Evolutionary conservation across 2,888 invertebrate genomes (phyloP), one percentile per base, ranked within the genome.

Genomic region (Lucinisca nassula): DNA sequence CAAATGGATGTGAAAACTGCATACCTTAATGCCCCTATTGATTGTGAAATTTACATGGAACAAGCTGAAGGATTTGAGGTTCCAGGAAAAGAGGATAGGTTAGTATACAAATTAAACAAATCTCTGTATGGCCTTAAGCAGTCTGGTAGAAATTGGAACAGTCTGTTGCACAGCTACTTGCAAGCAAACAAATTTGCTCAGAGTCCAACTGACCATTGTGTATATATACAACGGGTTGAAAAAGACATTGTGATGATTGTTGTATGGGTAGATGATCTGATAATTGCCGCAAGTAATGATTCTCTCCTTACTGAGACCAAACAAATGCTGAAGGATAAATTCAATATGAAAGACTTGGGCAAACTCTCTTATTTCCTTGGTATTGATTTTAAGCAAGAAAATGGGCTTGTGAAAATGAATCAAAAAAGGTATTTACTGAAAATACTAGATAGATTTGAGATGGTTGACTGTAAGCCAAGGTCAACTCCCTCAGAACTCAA

Each of bases 81-180:
- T 27, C 38, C 30, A 80, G 76, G 27, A 77, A 84, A 72, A 81
- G 49, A 76, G 45, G 51, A 27, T 74, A 74, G 27, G 40, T 45
- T 82, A 30, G 84, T 84, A 4, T 90, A 72, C 37, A 89, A 67
- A 78, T 40, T 87, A 45, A 84, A 84, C 40, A 90, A 90, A 72
- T 90, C 89, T 32, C 77, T 91, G 35, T 90, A 90, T 84, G 89
- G 89, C 21, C 67, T 91, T 27, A 91, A 91, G 72, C 90, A 91
- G 79, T 72, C 74, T 73, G 88, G 91, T 45, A 81, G 86, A 76
- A 88, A 88, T 55, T 90, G 90, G 90, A 88, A 91, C 55, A 67
- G 70, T 58, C 24, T 85, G 38, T 72, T 89, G 32, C 74, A 84
- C 61, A 61, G 72, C 55, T 58, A 77, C 51, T 74, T 89, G 51